Conservation (phyloP, 1,140 invertebrate genomes). For the Bombus waltoni region DNA sequence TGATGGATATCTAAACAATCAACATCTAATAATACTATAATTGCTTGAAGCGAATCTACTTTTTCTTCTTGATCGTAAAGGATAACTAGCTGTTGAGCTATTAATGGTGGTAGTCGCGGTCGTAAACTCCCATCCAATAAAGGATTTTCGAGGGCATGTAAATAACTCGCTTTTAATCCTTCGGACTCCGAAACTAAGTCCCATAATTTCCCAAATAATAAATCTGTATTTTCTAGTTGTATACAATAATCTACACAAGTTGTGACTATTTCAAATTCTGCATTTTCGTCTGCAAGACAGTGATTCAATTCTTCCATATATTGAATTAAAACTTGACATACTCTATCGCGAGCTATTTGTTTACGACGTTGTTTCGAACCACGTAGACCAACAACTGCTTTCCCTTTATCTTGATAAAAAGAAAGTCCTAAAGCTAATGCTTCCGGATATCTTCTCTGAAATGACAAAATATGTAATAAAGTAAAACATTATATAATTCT, state of each 20-base stretch:
- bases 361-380: conserved; percentile 84
- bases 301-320: conserved; percentile 84
- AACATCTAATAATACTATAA: conserved; percentile 92
- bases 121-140: conserved; percentile 82
- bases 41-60: conserved; percentile 88
- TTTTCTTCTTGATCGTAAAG: conserved; percentile 84
- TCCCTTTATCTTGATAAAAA: conserved; percentile 88
- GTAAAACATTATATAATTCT: background rate
- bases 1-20: conserved; percentile 95
- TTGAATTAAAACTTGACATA: conserved; percentile 81
- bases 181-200: conserved; percentile 81
- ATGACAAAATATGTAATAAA: conserved; percentile 58
- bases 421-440: conserved; percentile 87
- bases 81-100: conserved; percentile 87
- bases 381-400: conserved; percentile 86
- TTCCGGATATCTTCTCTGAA: conserved; percentile 85
- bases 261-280: conserved; percentile 72
- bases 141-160: conserved; percentile 82
- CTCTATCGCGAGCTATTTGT: conserved; percentile 85
- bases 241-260: conserved; percentile 80
- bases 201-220: conserved; percentile 84
- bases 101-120: conserved; percentile 84
- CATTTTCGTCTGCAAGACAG: conserved; percentile 77
- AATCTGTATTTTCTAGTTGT: conserved; percentile 80
- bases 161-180: conserved; percentile 78